These are phyloP conservation scores for Olivierus martensii DNA, from an alignment of 1,140 invertebrate genomes.

Conservation along the genomic window DNA sequence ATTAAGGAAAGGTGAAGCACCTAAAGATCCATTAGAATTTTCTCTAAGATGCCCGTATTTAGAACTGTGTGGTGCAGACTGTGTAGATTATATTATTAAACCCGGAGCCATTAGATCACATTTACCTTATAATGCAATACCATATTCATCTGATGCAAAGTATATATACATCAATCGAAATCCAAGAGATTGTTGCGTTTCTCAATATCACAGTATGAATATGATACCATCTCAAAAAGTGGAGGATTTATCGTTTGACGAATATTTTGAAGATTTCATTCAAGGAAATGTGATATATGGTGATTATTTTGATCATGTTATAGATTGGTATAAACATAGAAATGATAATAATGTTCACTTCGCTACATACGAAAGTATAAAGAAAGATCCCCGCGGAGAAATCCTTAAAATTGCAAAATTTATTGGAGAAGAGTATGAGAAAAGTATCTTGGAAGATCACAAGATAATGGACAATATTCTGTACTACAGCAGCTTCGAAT, in stretches of 20 bases:
- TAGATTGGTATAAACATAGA: conserved; percentile 16
- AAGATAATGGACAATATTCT: too few species aligned
- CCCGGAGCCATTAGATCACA: background rate
- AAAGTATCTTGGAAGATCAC: too few species aligned
- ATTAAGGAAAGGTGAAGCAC: background rate
- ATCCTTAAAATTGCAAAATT: conserved; percentile 10
- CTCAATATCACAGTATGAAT: conserved; percentile 50
- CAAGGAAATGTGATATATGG: conserved; percentile 27
- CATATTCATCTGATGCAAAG: conserved; percentile 28
- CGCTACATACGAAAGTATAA: conserved; percentile 14
- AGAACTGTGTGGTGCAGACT: background rate
- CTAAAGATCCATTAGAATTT: background rate
- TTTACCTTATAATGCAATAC: background rate
- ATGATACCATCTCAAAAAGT: too few species aligned
- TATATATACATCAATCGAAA: conserved; percentile 63
- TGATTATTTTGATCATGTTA: conserved; percentile 20
- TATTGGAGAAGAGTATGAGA: conserved; percentile 6
- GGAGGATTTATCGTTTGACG: conserved; percentile 24
- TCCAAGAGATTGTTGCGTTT: conserved; percentile 72
- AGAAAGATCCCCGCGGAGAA: conserved; percentile 1
- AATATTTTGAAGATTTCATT: conserved; percentile 28
- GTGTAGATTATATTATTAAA: background rate
- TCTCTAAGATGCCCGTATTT: background rate
- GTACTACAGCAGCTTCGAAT: too few species aligned
- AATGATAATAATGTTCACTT: too few species aligned